Base-by-base conservation (phyloP, 2,113 vertebrate genomes). In the Pygoscelis adeliae region DNA sequence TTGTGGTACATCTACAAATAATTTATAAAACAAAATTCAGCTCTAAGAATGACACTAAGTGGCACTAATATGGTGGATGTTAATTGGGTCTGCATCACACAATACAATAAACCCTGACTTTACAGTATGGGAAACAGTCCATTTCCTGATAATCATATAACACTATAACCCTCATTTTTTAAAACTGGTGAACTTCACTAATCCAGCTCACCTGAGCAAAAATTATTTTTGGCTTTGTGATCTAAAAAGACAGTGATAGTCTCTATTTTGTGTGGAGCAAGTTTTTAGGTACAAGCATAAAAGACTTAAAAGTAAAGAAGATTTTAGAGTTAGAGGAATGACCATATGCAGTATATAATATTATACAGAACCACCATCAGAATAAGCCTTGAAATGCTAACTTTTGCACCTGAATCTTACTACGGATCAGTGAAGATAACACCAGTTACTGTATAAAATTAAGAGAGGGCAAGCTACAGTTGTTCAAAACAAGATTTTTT, bases 1-100 rank as follows among this genome's bases (percentile, higher is more conserved):
- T 98, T 98, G 79, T 96, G 65, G 87, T 96, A 99, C 3, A 21
- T 46, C 98, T 98, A 77, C 23, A 58, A 95, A 89, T 49, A 94
- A 84, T 86, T 63, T 61, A 81, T 26, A 73, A 36, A 61, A 73
- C 19, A 96, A 94, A 93, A 56, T 36, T 92, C 38, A 92, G 19
- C 25, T 77, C 8, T 34, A 91, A 52, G 11, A 80, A 66, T 32
- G 6, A 81, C 10, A 38, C 5, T 16, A 66, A 86, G 56, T 36
- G 3, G 63, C 7, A 69, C 1, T 34, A 23, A 66, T 40, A 62
- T 7, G 17, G 11, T 17, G 56, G 7, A n/a, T 27, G 21, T 40
- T 70, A 23, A 59, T 27, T 58, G 5, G 6, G 5, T 89, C 56
- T 89, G 13, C 19, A 90, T 30, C 32, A 69, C 9, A 62, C 5